These are phyloP conservation scores for Latrodectus elegans DNA, from an alignment of 2,888 invertebrate genomes.

Conservation along the genomic window DNA sequence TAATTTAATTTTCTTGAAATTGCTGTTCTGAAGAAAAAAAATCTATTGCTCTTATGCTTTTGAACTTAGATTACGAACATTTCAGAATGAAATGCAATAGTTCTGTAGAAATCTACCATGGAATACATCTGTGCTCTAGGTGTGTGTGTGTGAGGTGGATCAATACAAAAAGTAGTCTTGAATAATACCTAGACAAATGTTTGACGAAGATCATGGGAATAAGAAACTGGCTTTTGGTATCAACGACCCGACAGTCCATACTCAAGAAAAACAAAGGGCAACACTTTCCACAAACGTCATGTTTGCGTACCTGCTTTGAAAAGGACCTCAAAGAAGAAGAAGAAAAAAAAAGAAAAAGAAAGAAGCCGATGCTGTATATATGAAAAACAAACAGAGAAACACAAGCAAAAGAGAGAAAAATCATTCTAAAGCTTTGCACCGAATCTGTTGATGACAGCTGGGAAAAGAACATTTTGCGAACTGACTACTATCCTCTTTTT, in stretches of 20 bases:
- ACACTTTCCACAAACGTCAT: slow-evolving; percentile 35
- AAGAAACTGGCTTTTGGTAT: neutral
- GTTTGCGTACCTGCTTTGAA: slow-evolving; percentile 59
- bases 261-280: slow-evolving; percentile 26
- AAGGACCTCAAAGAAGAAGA: slow-evolving; percentile 14
- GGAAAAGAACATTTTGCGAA: slow-evolving; percentile 65
- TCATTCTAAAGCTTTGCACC: slow-evolving; percentile 38
- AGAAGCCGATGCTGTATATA: neutral
- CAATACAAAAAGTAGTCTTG: neutral
- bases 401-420: slow-evolving; percentile 14
- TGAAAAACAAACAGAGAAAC: slow-evolving; percentile 53
- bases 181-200: slow-evolving; percentile 2
- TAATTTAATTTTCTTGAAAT: no score
- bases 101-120: no score
- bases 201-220: neutral
- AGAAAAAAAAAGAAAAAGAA: slow-evolving; percentile 11
- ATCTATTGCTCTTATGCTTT: no score
- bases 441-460: slow-evolving; percentile 65
- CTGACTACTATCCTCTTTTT: slow-evolving; percentile 12
- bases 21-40: no score
- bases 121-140: no score
- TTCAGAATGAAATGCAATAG: no score
- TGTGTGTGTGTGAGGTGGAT: no score
- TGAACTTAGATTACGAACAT: no score
- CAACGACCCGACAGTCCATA: neutral